Evolutionary conservation across 1,140 invertebrate species (phyloP), one percentile per base, ranked within the genome.

Genomic region (Drosophila seguyi): DNA sequence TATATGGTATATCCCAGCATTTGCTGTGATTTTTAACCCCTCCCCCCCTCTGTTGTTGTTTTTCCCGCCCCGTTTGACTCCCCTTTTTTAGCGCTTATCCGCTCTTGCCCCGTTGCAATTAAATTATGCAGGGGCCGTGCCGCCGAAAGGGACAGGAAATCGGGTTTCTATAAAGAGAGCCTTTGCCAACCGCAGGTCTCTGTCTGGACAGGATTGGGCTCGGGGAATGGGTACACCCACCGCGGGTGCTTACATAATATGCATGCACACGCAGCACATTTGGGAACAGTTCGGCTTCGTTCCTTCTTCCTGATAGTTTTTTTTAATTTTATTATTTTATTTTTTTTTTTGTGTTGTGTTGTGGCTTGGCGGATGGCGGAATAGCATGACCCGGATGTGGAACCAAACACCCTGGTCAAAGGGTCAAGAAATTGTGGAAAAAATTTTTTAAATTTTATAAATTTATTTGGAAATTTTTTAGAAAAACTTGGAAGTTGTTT

Each of bases 191-290:
- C 57, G 57, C 57, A 59, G 57, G 8, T 45, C 63, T 47, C 63
- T 47, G 58, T 66, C 58, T 63, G 63, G 63, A 38, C 58, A 31
- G 31, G 63, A 63, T 29, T 31, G 25, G 55, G 27, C 18, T 6
- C 36, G 36, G 27, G 38, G 62, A 36, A 1, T 11, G 14, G 20
- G 13, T 16, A 25, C 44, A 31, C 59, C 45, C 44, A 39, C 39
- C 45, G 55, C 36, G 20, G 20, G 29, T 25, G 62, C 41, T 65
- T 75, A 53, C 66, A 71, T 75, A 81, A 79, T 81, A 81, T 85
- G 82, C 82, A 87, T 82, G 75, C 79, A 82, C 83, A 82, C 83
- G 75, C 83, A 86, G 83, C 66, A 76, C 83, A 83, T 86, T 88
- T 83, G 83, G 83, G 79, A 83, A 79, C 59, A 76, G 75, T 82